Base-by-base conservation (phyloP, 2,113 vertebrate species). In the Plecturocebus donacophilus region DNA sequence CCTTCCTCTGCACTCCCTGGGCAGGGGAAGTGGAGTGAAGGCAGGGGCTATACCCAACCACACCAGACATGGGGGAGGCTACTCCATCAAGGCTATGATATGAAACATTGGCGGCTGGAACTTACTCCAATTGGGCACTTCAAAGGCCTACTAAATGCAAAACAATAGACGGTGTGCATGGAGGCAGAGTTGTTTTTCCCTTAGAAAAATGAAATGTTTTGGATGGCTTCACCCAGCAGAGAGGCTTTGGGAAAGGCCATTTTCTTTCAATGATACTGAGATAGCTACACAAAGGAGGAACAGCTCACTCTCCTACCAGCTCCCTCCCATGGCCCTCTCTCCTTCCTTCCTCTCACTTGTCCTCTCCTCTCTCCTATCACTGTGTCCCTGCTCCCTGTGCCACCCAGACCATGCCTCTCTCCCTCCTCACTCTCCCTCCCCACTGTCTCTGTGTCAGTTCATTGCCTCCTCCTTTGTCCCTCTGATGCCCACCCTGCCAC, bases 311-410 rank as follows among this genome's bases (percentile, higher is more conserved):
- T 40, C 45, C 54, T 1, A 38, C 0, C 52, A 68, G 56, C 6
- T 12, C 16, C 16, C 47, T 35, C 32, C 27, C 13, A 4, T 40
- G 3, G 5, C 17, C 54, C 6, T 0, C 25, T 61, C 38, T 32
- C 64, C 61, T 49, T 27, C 40, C 27, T 49, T 16, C 19, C 19
- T 21, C 19, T n/a, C 3, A 23, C n/a, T 71, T 71, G 70, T 42
- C 30, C 66, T 68, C 32, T 19, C 25, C 45, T n/a, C n/a, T 32
- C 9, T 61, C 38, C 52, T 14, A 5, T 40, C 49, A 54, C 19
- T 30, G 20, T 35, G 38, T 3, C 3, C 40, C 35, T 5, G 3
- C 25, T 40, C n/a, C 49, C 61, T 32, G 16, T 1, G 0, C 21
- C 38, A 16, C 70, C 47, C 25, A 17, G 3, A 21, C 30, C 58